Conservation (phyloP, 2,113 vertebrate species). For the Eublepharis macularius region DNA sequence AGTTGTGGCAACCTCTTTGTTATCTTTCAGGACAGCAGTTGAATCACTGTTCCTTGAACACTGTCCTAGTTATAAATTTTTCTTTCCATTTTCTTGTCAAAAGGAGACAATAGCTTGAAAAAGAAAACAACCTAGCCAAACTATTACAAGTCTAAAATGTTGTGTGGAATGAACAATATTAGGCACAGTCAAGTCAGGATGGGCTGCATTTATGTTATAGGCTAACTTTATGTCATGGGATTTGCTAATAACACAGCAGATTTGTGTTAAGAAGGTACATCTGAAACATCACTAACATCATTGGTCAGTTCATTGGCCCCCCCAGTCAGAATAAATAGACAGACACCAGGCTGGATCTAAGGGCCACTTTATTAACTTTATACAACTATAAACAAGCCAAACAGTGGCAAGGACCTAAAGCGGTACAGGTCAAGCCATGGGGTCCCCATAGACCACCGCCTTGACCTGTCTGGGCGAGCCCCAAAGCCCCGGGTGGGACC, state of each 20-base stretch:
- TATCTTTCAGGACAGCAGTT: neutral
- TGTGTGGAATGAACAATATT: neutral
- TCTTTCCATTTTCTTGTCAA: slow-evolving; percentile 20
- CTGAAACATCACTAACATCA: neutral
- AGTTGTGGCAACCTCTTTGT: neutral
- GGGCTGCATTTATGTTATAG: neutral
- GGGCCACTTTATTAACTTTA: no score
- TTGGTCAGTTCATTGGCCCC: no score
- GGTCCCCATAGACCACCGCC: no score
- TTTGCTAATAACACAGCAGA: neutral
- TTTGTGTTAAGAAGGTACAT: neutral
- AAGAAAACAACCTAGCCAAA: neutral
- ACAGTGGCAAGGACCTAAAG: no score
- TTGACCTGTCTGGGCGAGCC: no score
- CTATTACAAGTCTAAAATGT: neutral
- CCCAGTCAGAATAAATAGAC: no score
- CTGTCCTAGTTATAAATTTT: neutral
- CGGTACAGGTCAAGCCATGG: no score
- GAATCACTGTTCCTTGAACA: neutral
- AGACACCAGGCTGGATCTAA: no score
- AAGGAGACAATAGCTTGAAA: slow-evolving; percentile 15
- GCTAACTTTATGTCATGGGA: neutral
- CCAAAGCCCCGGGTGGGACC: no score
- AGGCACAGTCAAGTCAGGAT: neutral
- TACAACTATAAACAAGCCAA: no score